Percentiles rank a stretch among this genome's conserved stretches.
These are phyloP conservation scores for Centruroides vittatus DNA, from an alignment of 1,140 invertebrate species.

Conservation along the genomic window DNA sequence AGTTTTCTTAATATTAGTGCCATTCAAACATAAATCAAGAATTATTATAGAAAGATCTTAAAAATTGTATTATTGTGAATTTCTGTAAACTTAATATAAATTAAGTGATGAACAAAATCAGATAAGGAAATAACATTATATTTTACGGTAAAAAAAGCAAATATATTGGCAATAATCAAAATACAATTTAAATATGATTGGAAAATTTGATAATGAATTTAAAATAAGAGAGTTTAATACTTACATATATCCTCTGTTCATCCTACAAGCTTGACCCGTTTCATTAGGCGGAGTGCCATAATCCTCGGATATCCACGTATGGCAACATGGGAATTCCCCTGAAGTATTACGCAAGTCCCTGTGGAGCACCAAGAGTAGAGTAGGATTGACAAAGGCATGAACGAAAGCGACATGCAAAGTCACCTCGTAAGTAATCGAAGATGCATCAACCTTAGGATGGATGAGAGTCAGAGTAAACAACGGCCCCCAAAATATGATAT, in stretches of 20 bases:
- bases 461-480: constrained; percentile 65
- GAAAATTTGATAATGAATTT: too few relatives aligned
- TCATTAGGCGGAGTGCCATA: constrained; percentile 1
- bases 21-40: too few relatives aligned
- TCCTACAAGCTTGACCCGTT: constrained; percentile 2
- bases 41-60: too few relatives aligned
- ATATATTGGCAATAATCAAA: too few relatives aligned
- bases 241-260: constrained; percentile 15
- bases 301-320: not conserved
- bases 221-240: not conserved
- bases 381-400: constrained; percentile 70
- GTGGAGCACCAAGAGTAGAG: constrained; percentile 62
- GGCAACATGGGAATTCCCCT: constrained; percentile 11
- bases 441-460: constrained; percentile 22
- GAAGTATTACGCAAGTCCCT: constrained; percentile 21
- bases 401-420: constrained; percentile 75
- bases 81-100: too few relatives aligned
- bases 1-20: too few relatives aligned
- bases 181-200: too few relatives aligned
- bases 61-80: too few relatives aligned
- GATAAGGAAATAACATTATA: too few relatives aligned
- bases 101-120: too few relatives aligned
- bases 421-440: constrained; percentile 42
- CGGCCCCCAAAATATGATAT: constrained; percentile 75
- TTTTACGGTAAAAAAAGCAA: too few relatives aligned